phyloP scores from a whole-genome alignment of 2,797 vertebrate genomes.

The Circus cinereus region DNA sequence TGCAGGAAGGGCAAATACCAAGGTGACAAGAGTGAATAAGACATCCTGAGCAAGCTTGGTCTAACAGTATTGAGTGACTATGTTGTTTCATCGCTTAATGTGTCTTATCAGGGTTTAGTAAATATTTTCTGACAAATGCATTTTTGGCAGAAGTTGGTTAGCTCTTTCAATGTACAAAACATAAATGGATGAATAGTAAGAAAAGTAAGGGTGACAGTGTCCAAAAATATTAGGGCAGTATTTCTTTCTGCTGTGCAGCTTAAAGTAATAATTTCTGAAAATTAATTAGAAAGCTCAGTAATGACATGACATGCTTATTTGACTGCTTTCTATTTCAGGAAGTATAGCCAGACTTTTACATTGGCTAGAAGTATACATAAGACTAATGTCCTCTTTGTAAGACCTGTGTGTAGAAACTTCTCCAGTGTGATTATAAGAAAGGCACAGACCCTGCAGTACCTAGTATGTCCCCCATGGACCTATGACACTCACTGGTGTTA shows the following conservation, averaged over 20 bases:
- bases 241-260: not conserved
- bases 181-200: not conserved
- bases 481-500: not conserved
- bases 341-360: not conserved
- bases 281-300: not conserved
- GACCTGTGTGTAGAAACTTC: not conserved
- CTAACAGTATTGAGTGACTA: not conserved
- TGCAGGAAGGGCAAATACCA: not conserved
- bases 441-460: not conserved
- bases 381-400: not conserved
- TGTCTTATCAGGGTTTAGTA: not conserved
- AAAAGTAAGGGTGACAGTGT: not conserved
- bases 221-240: not conserved
- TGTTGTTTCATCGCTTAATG: accelerated
- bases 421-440: not conserved
- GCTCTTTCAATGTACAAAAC: not conserved
- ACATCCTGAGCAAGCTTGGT: not conserved
- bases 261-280: not conserved
- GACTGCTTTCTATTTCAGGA: not conserved
- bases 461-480: not conserved
- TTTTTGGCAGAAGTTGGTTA: not conserved
- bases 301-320: not conserved
- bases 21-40: not conserved
- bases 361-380: not conserved
- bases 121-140: not conserved